Evolutionary conservation across 2,888 invertebrate genomes (phyloP).

Genomic region (Noctua pronuba): DNA sequence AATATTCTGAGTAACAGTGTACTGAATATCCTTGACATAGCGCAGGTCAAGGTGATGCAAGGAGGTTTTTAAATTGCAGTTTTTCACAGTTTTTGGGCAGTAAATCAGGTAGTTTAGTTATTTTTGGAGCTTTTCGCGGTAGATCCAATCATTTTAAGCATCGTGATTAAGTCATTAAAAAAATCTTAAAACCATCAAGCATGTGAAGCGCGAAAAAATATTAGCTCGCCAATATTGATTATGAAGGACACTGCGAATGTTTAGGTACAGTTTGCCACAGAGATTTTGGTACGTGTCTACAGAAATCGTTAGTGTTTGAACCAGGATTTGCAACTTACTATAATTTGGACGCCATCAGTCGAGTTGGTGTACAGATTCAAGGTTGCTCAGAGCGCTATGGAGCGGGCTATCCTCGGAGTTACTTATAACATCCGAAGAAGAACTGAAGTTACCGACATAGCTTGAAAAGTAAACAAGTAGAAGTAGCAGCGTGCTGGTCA

Average conservation of each 20-base stretch:
- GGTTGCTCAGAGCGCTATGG: too few species aligned
- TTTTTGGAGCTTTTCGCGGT: background rate
- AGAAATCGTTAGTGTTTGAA: background rate
- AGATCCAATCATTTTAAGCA: background rate
- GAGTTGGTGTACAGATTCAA: background rate
- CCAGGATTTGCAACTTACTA: background rate
- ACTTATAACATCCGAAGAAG: too few species aligned
- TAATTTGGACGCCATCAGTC: background rate
- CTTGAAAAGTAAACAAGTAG: too few species aligned
- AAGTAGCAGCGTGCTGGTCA: too few species aligned
- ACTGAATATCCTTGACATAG: conserved; percentile 21
- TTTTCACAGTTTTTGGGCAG: background rate
- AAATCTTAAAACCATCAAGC: background rate
- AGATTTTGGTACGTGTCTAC: background rate
- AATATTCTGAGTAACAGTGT: background rate
- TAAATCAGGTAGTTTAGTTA: background rate
- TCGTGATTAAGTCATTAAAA: background rate
- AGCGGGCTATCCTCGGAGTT: too few species aligned
- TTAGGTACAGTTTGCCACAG: background rate
- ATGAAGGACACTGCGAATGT: background rate
- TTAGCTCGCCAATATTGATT: background rate
- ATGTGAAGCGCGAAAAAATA: background rate
- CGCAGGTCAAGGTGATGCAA: conserved; percentile 13
- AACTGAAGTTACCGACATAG: too few species aligned
- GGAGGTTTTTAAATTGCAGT: background rate